Conservation (phyloP, 2,888 invertebrate species). For the Drosophila affinis region DNA sequence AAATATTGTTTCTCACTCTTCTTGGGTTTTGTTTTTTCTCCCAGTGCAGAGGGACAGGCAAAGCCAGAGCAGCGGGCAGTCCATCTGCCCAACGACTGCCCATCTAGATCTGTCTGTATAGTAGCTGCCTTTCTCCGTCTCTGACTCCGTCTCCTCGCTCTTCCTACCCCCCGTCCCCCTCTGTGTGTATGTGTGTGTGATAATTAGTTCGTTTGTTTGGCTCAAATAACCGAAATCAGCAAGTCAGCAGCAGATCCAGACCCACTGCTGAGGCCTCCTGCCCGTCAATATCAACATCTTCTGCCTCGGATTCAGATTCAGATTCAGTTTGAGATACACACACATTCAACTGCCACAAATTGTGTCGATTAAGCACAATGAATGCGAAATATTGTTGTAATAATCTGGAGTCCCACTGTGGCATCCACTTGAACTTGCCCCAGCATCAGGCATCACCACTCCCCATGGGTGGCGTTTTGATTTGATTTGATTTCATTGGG, state of each 20-base stretch:
- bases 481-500: slow-evolving; percentile 63
- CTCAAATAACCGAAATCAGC: slow-evolving; percentile 58
- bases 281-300: slow-evolving; percentile 51
- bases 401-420: slow-evolving; percentile 67
- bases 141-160: slow-evolving; percentile 2
- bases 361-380: slow-evolving; percentile 75
- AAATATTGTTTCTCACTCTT: too few species aligned
- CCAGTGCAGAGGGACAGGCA: slow-evolving; percentile 19
- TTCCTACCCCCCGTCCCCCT: too few species aligned
- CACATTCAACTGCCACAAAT: slow-evolving; percentile 42
- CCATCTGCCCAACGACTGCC: slow-evolving; percentile 26
- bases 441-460: background rate
- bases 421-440: slow-evolving; percentile 65
- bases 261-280: slow-evolving; percentile 64
- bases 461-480: slow-evolving; percentile 52
- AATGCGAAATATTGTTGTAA: slow-evolving; percentile 76
- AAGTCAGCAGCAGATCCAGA: slow-evolving; percentile 50
- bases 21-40: background rate
- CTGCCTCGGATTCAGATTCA: slow-evolving; percentile 15
- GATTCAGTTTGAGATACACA: background rate
- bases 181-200: slow-evolving; percentile 47
- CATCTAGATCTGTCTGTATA: slow-evolving; percentile 29
- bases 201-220: slow-evolving; percentile 77
- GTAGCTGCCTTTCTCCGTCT: slow-evolving; percentile 3
- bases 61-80: slow-evolving; percentile 48